phyloP scores from a whole-genome alignment of 2,113 vertebrate genomes.

The Podocnemis expansa region DNA sequence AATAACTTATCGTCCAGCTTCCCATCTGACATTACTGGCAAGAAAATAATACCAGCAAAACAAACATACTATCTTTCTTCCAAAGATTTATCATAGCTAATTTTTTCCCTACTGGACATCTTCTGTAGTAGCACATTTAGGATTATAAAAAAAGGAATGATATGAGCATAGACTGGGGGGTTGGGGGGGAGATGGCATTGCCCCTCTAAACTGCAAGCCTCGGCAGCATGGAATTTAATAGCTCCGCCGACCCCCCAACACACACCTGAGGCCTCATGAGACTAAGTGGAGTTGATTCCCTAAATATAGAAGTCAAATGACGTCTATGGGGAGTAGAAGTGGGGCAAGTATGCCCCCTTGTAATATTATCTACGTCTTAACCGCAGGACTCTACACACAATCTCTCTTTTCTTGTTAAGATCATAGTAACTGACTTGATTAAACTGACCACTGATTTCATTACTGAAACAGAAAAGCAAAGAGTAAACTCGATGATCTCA shows the following conservation, averaged over 20 bases:
- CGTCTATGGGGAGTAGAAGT: neutral
- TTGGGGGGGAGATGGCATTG: neutral
- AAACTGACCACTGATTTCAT: neutral
- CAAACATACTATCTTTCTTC: neutral
- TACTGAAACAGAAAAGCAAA: neutral
- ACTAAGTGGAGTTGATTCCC: neutral
- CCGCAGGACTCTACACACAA: neutral
- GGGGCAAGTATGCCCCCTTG: neutral
- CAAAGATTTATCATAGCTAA: neutral
- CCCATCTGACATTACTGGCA: neutral
- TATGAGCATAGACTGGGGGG: neutral
- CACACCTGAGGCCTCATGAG: too few relatives aligned
- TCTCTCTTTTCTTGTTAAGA: neutral
- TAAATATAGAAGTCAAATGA: neutral
- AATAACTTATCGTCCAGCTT: neutral
- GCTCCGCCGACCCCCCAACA: too few relatives aligned
- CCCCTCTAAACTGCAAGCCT: neutral
- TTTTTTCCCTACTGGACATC: neutral
- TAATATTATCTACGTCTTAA: neutral
- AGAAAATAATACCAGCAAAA: neutral
- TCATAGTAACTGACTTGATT: neutral
- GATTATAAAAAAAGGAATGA: neutral
- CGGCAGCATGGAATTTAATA: rapidly evolving
- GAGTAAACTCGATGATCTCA: too few relatives aligned
- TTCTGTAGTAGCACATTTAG: neutral